phyloP scores from a whole-genome alignment of 2,888 invertebrate genomes.

The Nomada fabriciana region DNA sequence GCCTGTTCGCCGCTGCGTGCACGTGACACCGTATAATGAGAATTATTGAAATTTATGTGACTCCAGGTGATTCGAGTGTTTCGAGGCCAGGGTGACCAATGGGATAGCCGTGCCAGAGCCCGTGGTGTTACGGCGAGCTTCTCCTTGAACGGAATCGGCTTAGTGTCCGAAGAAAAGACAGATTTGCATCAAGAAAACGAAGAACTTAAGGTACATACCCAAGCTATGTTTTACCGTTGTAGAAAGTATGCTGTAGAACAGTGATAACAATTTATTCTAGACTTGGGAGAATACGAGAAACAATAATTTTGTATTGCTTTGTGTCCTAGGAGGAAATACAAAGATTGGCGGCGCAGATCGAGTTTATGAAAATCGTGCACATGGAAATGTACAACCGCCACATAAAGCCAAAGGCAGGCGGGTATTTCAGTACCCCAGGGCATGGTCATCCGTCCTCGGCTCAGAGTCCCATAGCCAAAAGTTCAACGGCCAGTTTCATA shows the following conservation, averaged over 20 bases:
- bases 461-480: conserved; percentile 78
- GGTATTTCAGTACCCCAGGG: conserved; percentile 89
- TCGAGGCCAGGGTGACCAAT: conserved; percentile 94
- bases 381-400: conserved; percentile 97
- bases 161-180: conserved; percentile 93
- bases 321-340: conserved; percentile 92
- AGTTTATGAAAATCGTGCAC: conserved; percentile 97
- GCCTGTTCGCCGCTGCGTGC: too few relatives aligned
- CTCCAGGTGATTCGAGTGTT: conserved; percentile 91
- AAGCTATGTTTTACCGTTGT: neutral
- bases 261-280: too few relatives aligned
- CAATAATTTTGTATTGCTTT: too few relatives aligned
- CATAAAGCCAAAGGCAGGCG: conserved; percentile 92
- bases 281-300: too few relatives aligned
- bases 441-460: conserved; percentile 73
- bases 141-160: conserved; percentile 93
- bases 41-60: neutral
- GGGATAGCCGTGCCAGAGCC: conserved; percentile 94
- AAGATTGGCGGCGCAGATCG: conserved; percentile 95
- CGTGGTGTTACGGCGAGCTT: conserved; percentile 94
- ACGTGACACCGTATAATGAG: neutral
- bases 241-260: neutral
- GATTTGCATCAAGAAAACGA: conserved; percentile 96
- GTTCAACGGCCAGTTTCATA: conserved; percentile 78
- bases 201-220: conserved; percentile 90